Base-by-base conservation (phyloP, 2,113 vertebrate genomes). In the Atrichornis clamosus region DNA sequence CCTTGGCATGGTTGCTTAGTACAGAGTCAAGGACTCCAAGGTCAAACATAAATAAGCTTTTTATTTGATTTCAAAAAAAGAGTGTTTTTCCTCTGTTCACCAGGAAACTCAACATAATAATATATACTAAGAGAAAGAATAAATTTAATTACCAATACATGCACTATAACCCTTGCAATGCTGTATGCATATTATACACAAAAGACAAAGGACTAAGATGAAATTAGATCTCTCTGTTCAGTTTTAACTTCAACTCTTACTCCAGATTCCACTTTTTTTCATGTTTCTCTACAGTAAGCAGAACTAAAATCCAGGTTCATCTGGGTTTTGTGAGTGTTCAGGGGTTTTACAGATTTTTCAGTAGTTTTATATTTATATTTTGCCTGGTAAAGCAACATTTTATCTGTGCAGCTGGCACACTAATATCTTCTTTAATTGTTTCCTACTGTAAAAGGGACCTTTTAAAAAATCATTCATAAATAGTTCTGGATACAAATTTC, bases 391-490 rank as follows among this genome's bases (percentile, higher is more conserved):
- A 86, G 16, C 13, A 90, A 50, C 7, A 50, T 28, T 77, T 1
- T 24, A 89, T 89, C 32, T 74, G 21, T 85, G 39, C 37, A 79
- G 28, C 74, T 90, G 62, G n/a, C 27, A 90, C 58, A 46, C 5
- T 84, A 87, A 63, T 68, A 63, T 33, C 9, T 33, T 75, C 39
- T 81, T 93, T 41, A 85, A 68, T 86, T 85, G 5, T 56, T 93
- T 95, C 58, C 75, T 94, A 18, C 6, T 91, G 18, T 77, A 94
- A 80, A 78, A 91, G 28, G 30, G 17, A 30, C 14, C 44, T 75
- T 65, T 77, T n/a, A 62, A 91, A 91, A 75, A 94, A 94, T 84
- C 90, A 84, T 94, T 95, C 62, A 92, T 26, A 16, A 91, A 88
- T 37, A 70, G 52, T 58, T 73, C 33, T 84, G 68, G 39, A 86